Conservation (phyloP, 2,113 vertebrate genomes). For the Neotoma lepida region DNA sequence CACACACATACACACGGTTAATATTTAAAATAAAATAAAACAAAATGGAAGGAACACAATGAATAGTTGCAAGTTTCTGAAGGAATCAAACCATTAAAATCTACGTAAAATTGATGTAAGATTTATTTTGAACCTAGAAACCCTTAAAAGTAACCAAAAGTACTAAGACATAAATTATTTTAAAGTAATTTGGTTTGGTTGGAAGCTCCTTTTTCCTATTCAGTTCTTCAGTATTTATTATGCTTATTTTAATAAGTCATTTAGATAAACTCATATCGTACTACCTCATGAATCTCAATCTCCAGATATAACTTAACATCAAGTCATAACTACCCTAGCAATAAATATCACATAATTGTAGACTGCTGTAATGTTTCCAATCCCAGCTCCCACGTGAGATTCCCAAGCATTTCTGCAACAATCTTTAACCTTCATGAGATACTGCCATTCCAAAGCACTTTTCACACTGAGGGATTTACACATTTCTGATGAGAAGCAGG, state of each 20-base stretch:
- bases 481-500: not conserved
- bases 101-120: not conserved
- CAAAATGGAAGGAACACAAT: not conserved
- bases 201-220: not conserved
- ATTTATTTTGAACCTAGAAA: constrained; percentile 27
- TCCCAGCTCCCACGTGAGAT: not conserved
- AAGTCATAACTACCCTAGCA: not conserved
- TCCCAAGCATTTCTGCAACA: constrained; percentile 14
- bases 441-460: not conserved
- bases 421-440: not conserved
- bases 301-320: not conserved
- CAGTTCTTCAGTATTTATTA: not conserved
- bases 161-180: not conserved
- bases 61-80: not conserved
- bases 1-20: not conserved
- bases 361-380: not conserved
- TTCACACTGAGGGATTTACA: not conserved
- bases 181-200: not conserved
- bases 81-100: not conserved
- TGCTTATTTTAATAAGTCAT: not conserved
- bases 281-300: not conserved
- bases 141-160: not conserved
- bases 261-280: not conserved
- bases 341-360: not conserved
- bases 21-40: not conserved